Evolutionary conservation across 2,113 vertebrate genomes (phyloP).

Genomic region (Poecile atricapillus): DNA sequence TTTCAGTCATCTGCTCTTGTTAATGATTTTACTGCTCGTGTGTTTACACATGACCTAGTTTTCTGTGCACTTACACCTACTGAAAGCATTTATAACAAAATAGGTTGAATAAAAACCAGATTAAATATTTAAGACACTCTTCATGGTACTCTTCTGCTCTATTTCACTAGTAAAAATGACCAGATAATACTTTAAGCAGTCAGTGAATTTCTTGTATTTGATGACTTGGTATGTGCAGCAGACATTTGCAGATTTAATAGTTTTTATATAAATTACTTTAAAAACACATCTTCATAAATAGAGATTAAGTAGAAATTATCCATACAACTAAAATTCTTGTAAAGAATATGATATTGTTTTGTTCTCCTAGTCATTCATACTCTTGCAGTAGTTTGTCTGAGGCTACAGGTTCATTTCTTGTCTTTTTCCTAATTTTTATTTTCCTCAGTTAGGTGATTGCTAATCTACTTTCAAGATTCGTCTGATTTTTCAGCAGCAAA

Average conservation of each 20-base stretch:
- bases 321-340: not conserved
- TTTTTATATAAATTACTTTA: not conserved
- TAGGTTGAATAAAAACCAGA: not conserved
- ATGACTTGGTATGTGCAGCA: not conserved
- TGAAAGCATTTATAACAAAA: not conserved
- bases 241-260: not conserved
- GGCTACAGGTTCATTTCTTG: not conserved
- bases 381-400: not conserved
- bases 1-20: not conserved
- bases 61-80: not conserved
- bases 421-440: not conserved
- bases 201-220: not conserved
- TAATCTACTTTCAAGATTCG: not conserved
- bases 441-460: not conserved
- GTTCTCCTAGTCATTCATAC: not conserved
- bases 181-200: not conserved
- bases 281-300: not conserved
- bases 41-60: not conserved
- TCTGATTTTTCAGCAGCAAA: not conserved
- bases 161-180: not conserved
- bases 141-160: not conserved
- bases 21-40: not conserved
- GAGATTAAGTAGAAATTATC: not conserved
- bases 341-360: not conserved
- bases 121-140: not conserved